Percentiles rank a stretch among this genome's conserved stretches.
Evolutionary conservation across 2,113 vertebrate genomes (phyloP).

Genomic region (Cyanoderma ruficeps): DNA sequence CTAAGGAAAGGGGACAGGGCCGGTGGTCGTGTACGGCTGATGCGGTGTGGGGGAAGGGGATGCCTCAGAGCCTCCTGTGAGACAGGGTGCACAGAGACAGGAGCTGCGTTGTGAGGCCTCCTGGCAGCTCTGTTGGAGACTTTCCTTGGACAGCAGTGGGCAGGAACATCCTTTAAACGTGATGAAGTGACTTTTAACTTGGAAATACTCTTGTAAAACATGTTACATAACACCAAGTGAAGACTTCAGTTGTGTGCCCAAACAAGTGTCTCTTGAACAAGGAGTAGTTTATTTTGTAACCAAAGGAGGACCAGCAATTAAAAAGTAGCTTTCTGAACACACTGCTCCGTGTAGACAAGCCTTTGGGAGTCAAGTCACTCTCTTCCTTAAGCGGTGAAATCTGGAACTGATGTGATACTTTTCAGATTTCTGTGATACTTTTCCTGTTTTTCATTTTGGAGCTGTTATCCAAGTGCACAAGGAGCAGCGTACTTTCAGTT

Average conservation of each 20-base stretch:
- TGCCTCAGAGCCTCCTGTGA: accelerated
- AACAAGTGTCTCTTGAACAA: accelerated
- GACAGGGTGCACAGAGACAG: accelerated
- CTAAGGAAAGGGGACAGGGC: background rate
- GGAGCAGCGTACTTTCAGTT: background rate
- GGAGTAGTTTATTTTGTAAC: background rate
- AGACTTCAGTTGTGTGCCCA: too few species aligned
- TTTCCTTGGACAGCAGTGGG: too few species aligned
- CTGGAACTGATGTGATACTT: accelerated
- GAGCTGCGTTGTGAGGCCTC: accelerated
- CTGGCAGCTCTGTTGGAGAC: accelerated
- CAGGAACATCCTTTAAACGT: background rate
- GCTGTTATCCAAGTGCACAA: background rate
- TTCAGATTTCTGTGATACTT: accelerated
- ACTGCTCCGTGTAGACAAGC: accelerated
- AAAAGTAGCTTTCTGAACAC: too few species aligned
- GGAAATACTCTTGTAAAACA: too few species aligned
- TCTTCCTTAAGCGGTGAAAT: background rate
- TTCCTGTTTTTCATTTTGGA: background rate
- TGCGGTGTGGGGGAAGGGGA: background rate
- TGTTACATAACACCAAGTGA: accelerated
- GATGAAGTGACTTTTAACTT: background rate
- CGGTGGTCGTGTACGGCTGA: accelerated
- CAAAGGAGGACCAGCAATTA: accelerated
- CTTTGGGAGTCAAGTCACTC: background rate